Base-by-base conservation (phyloP, 2,888 invertebrate genomes). In the Hypselothyrea guttata region DNA sequence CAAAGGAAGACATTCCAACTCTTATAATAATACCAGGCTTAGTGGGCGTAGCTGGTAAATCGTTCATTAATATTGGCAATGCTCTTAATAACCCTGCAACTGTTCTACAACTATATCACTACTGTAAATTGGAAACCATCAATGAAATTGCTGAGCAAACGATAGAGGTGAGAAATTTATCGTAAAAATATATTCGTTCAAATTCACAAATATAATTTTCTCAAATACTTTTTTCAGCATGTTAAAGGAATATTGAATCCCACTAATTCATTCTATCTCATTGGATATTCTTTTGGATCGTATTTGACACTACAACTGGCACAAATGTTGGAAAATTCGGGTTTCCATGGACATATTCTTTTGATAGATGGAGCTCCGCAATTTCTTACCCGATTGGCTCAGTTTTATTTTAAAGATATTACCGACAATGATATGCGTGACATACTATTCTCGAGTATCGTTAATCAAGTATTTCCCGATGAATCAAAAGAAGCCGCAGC, bases 221-320 rank as follows among this genome's bases (percentile, higher is more conserved):
- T 22, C 2, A 22, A n/a, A n/a, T n/a, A n/a, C n/a, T n/a, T n/a
- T n/a, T 56, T 91, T 28, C 83, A 95, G 94, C 90, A 92, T 72
- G 91, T 94, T 7, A 91, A 92, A 34, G 90, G 91, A 8, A 86
- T 93, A 11, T 90, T 92, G 7, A 92, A 86, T 35, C 58, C 92
- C 0, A 91, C 91, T 12, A 92, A 93, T 28, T 92, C 92, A 0
- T 97, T 95, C 90, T 92, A 93, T 57, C 87, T 98, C 1, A 92
- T 95, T 9, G 98, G 95, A 1, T 98, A 98, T 91, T 98, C 98
- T 9, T 98, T 93, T 86, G 98, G 98, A 38, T 91, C 94, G 0
- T 89, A 95, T 15, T 91, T 97, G 13, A 94, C 95, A 0, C 89
- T 97, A 53, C 95, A 97, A 87, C 90, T 98, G 58, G 94, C 94